Base-by-base conservation (phyloP, 1,140 invertebrate species). In the Drosophila cardini region DNA sequence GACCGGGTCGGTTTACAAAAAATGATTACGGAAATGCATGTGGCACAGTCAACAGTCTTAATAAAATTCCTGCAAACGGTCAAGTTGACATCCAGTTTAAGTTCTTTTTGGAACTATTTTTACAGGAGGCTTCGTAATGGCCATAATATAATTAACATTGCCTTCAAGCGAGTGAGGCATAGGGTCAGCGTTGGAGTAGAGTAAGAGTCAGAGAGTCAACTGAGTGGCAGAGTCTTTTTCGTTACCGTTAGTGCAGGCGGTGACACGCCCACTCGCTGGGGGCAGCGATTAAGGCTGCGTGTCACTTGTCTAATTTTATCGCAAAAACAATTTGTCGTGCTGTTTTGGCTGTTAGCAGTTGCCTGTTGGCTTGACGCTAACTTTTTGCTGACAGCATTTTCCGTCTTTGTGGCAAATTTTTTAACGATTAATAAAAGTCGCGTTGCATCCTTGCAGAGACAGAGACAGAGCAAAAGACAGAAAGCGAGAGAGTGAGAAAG, bases 251-350 rank as follows among this genome's bases (percentile, higher is more conserved):
- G 34, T 63, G 36, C 53, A 42, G 38, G 43, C 7, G 40, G 15
- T 3, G 34, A 10, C 60, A 60, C 53, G 55, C 70, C 62, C 57
- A 45, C 10, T 26, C 11, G 57, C 32, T 26, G 72, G 67, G 67
- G 72, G 40, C 65, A 45, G 70, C 80, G 80, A 89, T 90, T 89
- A 84, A 74, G 72, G 61, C 63, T 72, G 78, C 84, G 57, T 89
- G 85, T 89, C 84, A 85, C 74, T 84, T 89, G 85, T 85, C 84
- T 75, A 76, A 89, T 89, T 85, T 89, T 86, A 90, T 90, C 80
- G 78, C 84, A 90, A 89, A 89, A 89, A 89, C 84, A 89, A 90
- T 89, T 90, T 89, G 86, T 90, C 84, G 80, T 73, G 64, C 64
- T 73, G 80, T 61, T 2, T 32, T 72, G 65, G 65, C 53, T 62